Percentiles rank a stretch among this genome's conserved stretches.
These are phyloP conservation scores for Lepus timidus DNA, from an alignment of 2,113 vertebrate genomes.

Conservation along the genomic window DNA sequence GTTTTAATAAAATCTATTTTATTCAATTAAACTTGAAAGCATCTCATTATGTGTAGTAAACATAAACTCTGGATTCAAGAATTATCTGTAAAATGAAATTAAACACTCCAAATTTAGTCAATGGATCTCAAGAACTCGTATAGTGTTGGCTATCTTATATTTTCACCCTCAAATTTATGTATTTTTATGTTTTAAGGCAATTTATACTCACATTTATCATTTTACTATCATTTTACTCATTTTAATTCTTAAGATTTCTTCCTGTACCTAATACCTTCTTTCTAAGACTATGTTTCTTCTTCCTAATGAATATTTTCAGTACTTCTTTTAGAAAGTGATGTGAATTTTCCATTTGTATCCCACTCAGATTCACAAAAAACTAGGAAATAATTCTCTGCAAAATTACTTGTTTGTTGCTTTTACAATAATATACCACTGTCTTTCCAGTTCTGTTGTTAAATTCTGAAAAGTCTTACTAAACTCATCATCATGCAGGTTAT, in stretches of 20 bases:
- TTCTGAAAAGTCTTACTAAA: not conserved
- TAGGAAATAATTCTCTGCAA: not conserved
- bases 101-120: not conserved
- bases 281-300: not conserved
- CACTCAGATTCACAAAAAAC: not conserved
- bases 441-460: not conserved
- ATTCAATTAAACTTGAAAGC: not conserved
- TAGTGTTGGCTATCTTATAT: not conserved
- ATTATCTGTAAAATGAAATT: not conserved
- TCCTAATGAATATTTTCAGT: not conserved
- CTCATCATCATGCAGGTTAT: not conserved
- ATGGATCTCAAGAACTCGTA: too few relatives aligned
- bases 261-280: not conserved
- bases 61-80: not conserved
- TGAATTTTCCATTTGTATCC: not conserved
- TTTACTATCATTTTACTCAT: too few relatives aligned
- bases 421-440: not conserved
- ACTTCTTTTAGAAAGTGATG: not conserved
- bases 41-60: not conserved
- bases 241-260: not conserved
- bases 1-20: not conserved
- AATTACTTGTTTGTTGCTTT: not conserved
- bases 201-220: not conserved
- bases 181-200: not conserved
- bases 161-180: too few relatives aligned